Evolutionary conservation across 2,113 vertebrate genomes (phyloP), one percentile per base, ranked within the genome.

Genomic region (Microtus pennsylvanicus): DNA sequence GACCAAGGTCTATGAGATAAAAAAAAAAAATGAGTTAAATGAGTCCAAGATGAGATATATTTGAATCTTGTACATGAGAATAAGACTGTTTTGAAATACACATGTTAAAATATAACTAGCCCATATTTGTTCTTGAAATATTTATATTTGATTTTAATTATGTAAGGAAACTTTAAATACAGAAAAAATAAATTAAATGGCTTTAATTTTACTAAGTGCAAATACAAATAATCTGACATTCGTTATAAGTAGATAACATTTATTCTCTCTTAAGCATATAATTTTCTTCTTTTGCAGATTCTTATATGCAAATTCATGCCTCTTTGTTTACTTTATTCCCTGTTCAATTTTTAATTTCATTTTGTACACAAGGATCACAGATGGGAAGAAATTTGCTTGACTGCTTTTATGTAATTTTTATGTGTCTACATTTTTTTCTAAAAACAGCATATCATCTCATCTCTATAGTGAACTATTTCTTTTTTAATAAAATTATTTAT

Each of bases 321-420:
- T 97, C 33, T 96, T 82, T 95, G 58, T 94, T 97, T 96, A 77
- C 95, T 97, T 97, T 96, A 78, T 76, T 94, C 63, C 88, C 11
- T 78, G 78, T 89, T 97, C 28, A 63, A 78, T 45, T 90, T 97
- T 98, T 90, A 96, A 5, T 97, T 97, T 98, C 47, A 3, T 72
- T 97, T 91, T 94, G 33, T 89, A 97, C 65, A 90, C 16, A 96
- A 30, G 92, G 24, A 96, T 42, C 70, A 94, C 63, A 96, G 90
- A 92, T 76, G 90, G 17, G 14, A 45, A 26, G 47, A 96, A 58
- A 90, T 91, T 76, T 96, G 78, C 83, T 89, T 97, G 67, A 76
- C 61, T 96, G 61, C 7, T 91, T 67, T 58, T 85, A 58, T 91
- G 38, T 92, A 94, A 94, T 94, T 96, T 97, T 96, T 5, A 0